phyloP scores from a whole-genome alignment of 2,113 vertebrate genomes.

The Thryonomys swinderianus region DNA sequence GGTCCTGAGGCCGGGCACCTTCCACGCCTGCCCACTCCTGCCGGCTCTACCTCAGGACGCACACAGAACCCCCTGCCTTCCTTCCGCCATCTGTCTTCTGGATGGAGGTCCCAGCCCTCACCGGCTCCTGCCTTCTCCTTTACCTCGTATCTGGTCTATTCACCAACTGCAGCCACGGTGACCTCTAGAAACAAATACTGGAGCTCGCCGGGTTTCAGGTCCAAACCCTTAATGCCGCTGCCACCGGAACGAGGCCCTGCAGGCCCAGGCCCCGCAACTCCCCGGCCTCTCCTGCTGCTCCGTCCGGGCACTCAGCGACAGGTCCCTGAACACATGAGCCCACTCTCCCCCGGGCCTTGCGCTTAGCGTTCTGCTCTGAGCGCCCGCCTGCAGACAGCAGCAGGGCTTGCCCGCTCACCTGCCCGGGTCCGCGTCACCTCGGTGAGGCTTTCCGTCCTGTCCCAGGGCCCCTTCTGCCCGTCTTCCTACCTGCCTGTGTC shows the following conservation, averaged over 20 bases:
- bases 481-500: background rate
- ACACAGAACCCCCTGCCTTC: background rate
- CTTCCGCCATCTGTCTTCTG: background rate
- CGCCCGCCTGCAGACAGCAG: background rate
- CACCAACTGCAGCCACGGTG: background rate
- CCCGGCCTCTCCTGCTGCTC: background rate
- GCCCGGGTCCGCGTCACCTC: background rate
- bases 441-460: background rate
- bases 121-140: background rate
- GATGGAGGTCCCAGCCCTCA: background rate
- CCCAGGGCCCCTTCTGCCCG: background rate
- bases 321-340: background rate
- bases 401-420: background rate
- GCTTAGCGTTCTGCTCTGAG: background rate
- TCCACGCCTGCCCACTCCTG: background rate
- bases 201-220: background rate
- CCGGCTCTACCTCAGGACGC: background rate
- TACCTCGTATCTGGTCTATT: background rate
- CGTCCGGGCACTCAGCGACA: background rate
- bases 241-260: background rate
- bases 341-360: background rate
- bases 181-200: slow-evolving; percentile 5
- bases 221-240: background rate
- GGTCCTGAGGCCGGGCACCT: background rate
- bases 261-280: background rate